Evolutionary conservation across 1,140 invertebrate species (phyloP), one percentile per base, ranked within the genome.

Genomic region (Bombus consobrinus): DNA sequence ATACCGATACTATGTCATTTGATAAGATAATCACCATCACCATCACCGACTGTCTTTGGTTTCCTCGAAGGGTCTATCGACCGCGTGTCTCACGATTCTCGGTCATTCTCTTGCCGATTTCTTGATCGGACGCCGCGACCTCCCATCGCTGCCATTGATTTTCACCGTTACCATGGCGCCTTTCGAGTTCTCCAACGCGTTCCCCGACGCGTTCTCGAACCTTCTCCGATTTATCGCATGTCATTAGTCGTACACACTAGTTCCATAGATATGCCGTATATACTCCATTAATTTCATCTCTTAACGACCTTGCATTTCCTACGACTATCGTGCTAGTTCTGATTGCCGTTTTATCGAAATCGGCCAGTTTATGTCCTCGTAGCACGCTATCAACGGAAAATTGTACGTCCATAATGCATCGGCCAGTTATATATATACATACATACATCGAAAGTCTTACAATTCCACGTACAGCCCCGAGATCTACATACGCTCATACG

Each of bases 21-120:
- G 88, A 90, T 90, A 88, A 89, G 86, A 87, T 89, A 90, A 90
- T 90, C 88, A 89, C 83, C 43, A 90, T 90, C 88, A 89, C 83
- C 43, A 90, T 90, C 86, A 88, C 86, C 43, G 71, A 66, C 68
- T 66, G 78, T 87, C 88, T 81, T 81, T 10, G 82, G 68, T 85
- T 83, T 90, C 76, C 88, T 79, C 78, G 64, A 59, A n/a, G 53
- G 47, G 34, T 15, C n/a, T 9, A 15, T 28, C 34, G 41, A 37
- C 22, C 59, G 9, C 9, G 41, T 68, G 62, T 81, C 34, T 64
- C 62, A 62, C 64, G 78, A 69, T 41, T 79, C 75, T 34, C 32
- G 59, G 34, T 72, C 68, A n/a, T 41, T 39, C 10, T 28, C 12
- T 18, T 34, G 59, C 8, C 64, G 43, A 72, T 57, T 68, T 82